Evolutionary conservation across 2,113 vertebrate genomes (phyloP).

Genomic region (Chlorodrepanis virens): DNA sequence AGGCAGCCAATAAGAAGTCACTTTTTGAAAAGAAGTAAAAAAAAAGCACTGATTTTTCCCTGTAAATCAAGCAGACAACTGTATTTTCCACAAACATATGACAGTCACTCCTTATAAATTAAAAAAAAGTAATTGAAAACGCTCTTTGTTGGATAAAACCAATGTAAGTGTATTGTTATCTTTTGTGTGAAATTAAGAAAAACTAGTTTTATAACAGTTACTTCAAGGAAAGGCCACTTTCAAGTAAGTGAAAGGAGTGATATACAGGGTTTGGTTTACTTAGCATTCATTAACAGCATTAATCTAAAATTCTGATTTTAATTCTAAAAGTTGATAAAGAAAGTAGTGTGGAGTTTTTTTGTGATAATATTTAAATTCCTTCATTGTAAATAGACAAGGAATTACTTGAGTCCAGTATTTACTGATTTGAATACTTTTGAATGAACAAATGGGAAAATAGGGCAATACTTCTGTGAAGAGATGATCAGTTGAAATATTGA

Average conservation of each 20-base stretch:
- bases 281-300: not conserved
- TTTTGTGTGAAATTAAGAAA: not conserved
- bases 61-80: not conserved
- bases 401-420: not conserved
- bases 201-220: not conserved
- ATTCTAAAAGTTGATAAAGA: not conserved
- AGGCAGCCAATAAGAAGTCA: not conserved
- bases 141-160: not conserved
- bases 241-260: not conserved
- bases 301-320: not conserved
- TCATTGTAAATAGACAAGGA: not conserved
- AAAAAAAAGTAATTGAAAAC: not conserved
- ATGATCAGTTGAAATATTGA: not conserved
- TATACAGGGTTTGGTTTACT: not conserved
- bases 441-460: not conserved
- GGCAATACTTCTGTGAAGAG: not conserved
- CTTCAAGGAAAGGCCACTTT: not conserved
- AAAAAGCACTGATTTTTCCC: not conserved
- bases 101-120: not conserved
- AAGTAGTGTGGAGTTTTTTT: accelerated
- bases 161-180: not conserved
- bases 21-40: not conserved
- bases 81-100: not conserved
- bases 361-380: not conserved
- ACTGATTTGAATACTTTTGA: not conserved